Evolutionary conservation across 2,113 vertebrate genomes (phyloP).

Genomic region (Cinclus mexicanus): DNA sequence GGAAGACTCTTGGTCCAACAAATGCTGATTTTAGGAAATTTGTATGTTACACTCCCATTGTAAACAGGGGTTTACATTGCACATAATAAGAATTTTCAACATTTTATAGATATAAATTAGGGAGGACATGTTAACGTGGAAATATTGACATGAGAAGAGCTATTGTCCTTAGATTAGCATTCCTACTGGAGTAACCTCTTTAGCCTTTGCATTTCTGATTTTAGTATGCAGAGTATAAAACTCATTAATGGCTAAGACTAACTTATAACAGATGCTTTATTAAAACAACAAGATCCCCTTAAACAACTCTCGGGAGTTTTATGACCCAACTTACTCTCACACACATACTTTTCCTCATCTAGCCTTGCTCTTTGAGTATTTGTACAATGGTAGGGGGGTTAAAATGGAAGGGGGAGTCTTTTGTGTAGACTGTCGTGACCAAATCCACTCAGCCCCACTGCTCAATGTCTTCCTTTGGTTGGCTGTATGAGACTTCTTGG

Average conservation of each 20-base stretch:
- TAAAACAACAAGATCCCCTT: neutral
- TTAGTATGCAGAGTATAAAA: neutral
- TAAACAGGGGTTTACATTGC: neutral
- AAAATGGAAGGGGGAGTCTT: neutral
- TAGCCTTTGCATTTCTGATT: neutral
- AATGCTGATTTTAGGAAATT: neutral
- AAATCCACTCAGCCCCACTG: neutral
- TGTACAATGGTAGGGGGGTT: neutral
- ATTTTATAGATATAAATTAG: neutral
- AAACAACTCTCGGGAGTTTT: neutral
- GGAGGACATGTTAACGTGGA: neutral
- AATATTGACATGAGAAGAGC: neutral
- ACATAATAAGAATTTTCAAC: neutral
- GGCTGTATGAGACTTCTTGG: neutral
- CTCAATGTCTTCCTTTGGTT: neutral
- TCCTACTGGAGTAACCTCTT: neutral
- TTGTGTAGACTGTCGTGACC: neutral
- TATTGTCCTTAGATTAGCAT: neutral
- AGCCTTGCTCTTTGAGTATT: neutral
- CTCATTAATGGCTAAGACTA: neutral
- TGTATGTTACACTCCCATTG: neutral
- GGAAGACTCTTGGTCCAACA: neutral
- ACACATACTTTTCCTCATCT: neutral
- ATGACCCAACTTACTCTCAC: neutral
- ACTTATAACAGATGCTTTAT: neutral